Evolutionary conservation across 2,113 vertebrate genomes (phyloP).

Genomic region (Pavo muticus): DNA sequence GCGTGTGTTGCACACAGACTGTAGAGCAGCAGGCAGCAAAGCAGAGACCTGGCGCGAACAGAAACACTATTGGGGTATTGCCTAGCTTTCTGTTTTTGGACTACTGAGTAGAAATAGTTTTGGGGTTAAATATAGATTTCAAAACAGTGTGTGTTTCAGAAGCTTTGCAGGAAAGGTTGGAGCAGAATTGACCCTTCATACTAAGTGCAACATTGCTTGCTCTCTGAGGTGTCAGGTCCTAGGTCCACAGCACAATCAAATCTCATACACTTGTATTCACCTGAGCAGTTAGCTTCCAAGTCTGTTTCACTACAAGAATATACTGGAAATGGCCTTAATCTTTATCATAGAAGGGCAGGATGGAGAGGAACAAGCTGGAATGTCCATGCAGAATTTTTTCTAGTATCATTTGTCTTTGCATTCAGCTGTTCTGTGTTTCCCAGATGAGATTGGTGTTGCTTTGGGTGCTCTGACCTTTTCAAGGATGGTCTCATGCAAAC

Average conservation of each 20-base stretch:
- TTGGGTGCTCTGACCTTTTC: not conserved
- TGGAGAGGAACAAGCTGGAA: not conserved
- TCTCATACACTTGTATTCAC: not conserved
- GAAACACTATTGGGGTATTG: not conserved
- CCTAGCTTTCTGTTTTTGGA: not conserved
- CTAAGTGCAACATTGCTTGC: not conserved
- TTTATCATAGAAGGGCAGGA: not conserved
- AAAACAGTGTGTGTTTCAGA: not conserved
- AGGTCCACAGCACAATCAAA: not conserved
- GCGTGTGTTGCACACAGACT: not conserved
- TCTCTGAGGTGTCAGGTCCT: not conserved
- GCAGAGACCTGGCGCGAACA: fast-evolving
- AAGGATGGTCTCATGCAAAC: not conserved
- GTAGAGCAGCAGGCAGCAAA: fast-evolving
- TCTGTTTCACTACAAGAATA: not conserved
- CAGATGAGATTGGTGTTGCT: not conserved
- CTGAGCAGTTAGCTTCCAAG: not conserved
- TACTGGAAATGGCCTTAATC: not conserved
- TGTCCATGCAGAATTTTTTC: not conserved
- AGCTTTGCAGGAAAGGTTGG: not conserved
- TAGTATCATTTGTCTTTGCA: not conserved
- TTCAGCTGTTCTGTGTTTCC: not conserved
- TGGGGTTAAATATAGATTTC: not conserved
- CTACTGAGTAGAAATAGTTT: not conserved
- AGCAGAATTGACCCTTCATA: not conserved